phyloP scores from a whole-genome alignment of 2,113 vertebrate genomes.

The human (Homo sapiens) region GRCh38 chr17:49938501-49939000 shows the following conservation, averaged over 20 bases:
- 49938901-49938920: background rate
- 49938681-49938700: background rate
- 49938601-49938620: no score
- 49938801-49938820: background rate
- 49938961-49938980: background rate
- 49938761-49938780: background rate
- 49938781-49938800: background rate
- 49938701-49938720: background rate
- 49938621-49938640: no score
- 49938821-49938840: background rate
- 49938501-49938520: no score
- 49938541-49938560: no score
- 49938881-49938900: fast-evolving
- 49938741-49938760: background rate
- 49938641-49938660: no score
- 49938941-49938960: background rate
- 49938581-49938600: no score
- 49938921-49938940: background rate
- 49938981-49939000: background rate
- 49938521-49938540: no score
- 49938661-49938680: background rate
- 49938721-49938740: background rate
- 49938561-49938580: no score
- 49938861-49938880: background rate
- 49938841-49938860: background rate